These are phyloP conservation scores for Oncorhynchus mykiss DNA, from an alignment of 2,113 vertebrate species.

Conservation along the genomic window DNA sequence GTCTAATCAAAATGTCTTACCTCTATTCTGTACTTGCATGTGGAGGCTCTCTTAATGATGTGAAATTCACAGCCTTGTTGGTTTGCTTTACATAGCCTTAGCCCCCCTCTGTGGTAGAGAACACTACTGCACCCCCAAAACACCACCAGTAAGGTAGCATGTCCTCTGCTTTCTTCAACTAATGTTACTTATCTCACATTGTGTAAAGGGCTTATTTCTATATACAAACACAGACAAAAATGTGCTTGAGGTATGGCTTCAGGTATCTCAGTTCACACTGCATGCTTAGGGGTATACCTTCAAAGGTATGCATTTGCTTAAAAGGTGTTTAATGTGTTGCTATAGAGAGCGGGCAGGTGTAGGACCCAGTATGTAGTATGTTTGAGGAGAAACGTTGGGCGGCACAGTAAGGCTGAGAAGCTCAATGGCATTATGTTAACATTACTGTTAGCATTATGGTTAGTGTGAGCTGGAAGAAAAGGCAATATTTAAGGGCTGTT, in stretches of 20 bases:
- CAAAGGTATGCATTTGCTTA: slow-evolving; percentile 3
- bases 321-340: slow-evolving; percentile 25
- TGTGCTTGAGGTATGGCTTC: slow-evolving; percentile 18
- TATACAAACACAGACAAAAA: slow-evolving; percentile 37
- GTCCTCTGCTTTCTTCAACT: slow-evolving; percentile 41
- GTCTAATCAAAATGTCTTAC: slow-evolving; percentile 41
- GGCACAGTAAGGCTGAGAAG: neutral
- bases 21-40: slow-evolving; percentile 49
- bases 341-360: slow-evolving; percentile 37
- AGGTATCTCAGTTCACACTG: slow-evolving; percentile 16
- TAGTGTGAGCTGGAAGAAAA: slow-evolving; percentile 29
- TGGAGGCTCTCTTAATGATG: slow-evolving; percentile 34
- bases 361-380: slow-evolving; percentile 40
- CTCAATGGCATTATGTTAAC: slow-evolving; percentile 14
- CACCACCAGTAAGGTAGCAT: slow-evolving; percentile 44
- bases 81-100: slow-evolving; percentile 14
- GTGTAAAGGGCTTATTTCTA: slow-evolving; percentile 78
- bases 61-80: slow-evolving; percentile 19
- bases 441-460: neutral
- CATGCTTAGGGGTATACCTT: slow-evolving; percentile 5
- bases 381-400: neutral
- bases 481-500: slow-evolving; percentile 73
- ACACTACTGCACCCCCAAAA: slow-evolving; percentile 37
- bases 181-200: slow-evolving; percentile 57
- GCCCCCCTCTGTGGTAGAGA: neutral